Percentiles rank a stretch among this genome's conserved stretches.
These are phyloP conservation scores for Neotoma lepida DNA, from an alignment of 2,113 vertebrate species.

Conservation along the genomic window DNA sequence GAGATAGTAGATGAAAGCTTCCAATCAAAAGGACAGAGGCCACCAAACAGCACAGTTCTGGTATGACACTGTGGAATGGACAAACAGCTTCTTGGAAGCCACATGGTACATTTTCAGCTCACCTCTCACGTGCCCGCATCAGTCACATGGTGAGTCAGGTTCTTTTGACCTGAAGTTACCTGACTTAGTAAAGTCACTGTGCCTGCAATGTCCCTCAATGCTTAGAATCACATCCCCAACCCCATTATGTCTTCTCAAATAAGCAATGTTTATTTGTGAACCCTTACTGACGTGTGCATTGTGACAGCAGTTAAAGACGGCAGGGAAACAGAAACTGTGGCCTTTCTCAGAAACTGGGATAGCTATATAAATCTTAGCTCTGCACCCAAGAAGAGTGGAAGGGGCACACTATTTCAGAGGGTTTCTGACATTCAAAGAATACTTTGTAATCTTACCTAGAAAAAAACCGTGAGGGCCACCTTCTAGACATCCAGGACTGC, in stretches of 20 bases:
- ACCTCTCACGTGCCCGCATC: conserved; percentile 39
- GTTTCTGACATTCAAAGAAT: background rate
- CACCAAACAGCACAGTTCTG: background rate
- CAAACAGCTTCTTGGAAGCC: conserved; percentile 5
- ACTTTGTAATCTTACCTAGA: background rate
- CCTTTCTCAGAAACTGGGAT: background rate
- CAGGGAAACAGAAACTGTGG: background rate
- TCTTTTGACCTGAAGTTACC: conserved; percentile 41
- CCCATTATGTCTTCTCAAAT: background rate
- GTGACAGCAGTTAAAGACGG: background rate
- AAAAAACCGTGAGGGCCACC: background rate
- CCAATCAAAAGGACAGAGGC: background rate
- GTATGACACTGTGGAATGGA: background rate
- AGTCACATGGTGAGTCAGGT: background rate
- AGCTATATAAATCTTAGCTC: background rate
- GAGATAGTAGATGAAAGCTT: background rate
- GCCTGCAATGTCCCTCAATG: background rate
- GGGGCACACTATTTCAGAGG: background rate
- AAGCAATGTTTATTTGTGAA: conserved; percentile 18
- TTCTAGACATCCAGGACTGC: conserved; percentile 35
- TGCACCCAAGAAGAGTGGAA: background rate
- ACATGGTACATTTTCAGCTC: background rate
- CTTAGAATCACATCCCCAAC: background rate
- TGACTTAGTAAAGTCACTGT: background rate
- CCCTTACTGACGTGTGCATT: background rate